Evolutionary conservation across 2,797 vertebrate genomes (phyloP), one percentile per base, ranked within the genome.

Genomic region (Cuculus canorus): DNA sequence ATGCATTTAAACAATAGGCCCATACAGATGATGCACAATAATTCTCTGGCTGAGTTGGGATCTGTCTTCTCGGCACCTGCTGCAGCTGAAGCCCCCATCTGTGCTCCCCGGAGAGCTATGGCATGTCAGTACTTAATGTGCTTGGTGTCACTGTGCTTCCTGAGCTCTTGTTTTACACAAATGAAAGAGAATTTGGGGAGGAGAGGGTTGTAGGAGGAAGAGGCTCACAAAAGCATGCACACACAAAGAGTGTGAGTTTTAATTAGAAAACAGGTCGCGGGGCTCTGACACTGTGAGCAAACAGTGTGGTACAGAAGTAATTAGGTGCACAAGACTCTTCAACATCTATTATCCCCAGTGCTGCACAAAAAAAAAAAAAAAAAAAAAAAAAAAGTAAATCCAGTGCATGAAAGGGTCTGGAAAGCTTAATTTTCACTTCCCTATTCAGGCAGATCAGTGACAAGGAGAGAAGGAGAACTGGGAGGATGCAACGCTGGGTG

Each of bases 81-180:
- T 91, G 94, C 96, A 96, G 96, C 96, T 96, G 96, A 95, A 93
- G 79, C 57, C 41, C 90, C 96, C 96, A 96, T 96, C 97, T 96
- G 95, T 91, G 96, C 84, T 96, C 93, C 71, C 92, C 11, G 5
- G 93, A 90, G 95, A 94, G 80, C 90, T 43, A 32, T 0, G 3
- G 86, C 88, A 53, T 35, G 76, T 47, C 83, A 50, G 60, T 41
- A 41, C 92, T 92, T 93, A 75, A 94, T 92, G 90, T 82, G 95
- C 93, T 92, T 66, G 83, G 91, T 95, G 92, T 90, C 92, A 81
- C 70, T 71, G 65, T 0, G 4, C 93, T 96, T 95, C 94, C 96
- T 94, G 68, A 88, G 89, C 83, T 92, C 95, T 61, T 60, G 35
- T 75, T 94, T 80, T 28, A n/a, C 22, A 39, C 0, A 1, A 89